These are phyloP conservation scores for Amphiprion percula DNA, from an alignment of 2,113 vertebrate species.

Conservation along the genomic window DNA sequence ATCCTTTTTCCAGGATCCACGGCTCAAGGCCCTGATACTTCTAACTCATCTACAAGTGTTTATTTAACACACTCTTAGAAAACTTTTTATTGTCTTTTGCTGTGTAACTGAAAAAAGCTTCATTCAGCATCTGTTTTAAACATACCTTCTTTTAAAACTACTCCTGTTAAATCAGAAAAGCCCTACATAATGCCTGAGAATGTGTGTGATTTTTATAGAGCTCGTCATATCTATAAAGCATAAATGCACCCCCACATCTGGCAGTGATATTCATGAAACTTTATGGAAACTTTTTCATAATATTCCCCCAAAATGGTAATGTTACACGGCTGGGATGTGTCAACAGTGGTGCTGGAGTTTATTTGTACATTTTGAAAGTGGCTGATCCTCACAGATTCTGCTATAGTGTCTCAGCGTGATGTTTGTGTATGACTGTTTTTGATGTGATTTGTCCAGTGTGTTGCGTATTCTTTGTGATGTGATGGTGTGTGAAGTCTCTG, in stretches of 20 bases:
- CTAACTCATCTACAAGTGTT: not conserved
- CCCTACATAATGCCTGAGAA: not conserved
- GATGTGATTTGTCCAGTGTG: not conserved
- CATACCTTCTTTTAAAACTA: not conserved
- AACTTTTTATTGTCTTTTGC: no score
- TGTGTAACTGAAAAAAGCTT: not conserved
- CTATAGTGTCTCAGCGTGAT: not conserved
- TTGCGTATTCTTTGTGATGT: conserved; percentile 2
- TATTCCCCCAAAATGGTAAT: not conserved
- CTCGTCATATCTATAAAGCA: not conserved
- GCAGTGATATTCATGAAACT: not conserved
- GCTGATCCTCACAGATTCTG: not conserved
- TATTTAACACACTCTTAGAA: not conserved
- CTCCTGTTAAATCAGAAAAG: conserved; percentile 9
- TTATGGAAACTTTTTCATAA: not conserved
- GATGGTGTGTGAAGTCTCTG: not conserved
- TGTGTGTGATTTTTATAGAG: not conserved
- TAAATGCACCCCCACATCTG: not conserved
- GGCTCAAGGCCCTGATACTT: not conserved
- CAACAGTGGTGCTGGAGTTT: not conserved
- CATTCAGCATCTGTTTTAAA: not conserved
- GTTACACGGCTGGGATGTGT: not conserved
- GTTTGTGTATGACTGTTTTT: not conserved
- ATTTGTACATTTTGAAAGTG: not conserved
- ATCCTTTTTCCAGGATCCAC: conserved; percentile 21